Evolutionary conservation across 2,797 vertebrate genomes (phyloP), one percentile per base, ranked within the genome.

Genomic region (Onychomys arenicola): DNA sequence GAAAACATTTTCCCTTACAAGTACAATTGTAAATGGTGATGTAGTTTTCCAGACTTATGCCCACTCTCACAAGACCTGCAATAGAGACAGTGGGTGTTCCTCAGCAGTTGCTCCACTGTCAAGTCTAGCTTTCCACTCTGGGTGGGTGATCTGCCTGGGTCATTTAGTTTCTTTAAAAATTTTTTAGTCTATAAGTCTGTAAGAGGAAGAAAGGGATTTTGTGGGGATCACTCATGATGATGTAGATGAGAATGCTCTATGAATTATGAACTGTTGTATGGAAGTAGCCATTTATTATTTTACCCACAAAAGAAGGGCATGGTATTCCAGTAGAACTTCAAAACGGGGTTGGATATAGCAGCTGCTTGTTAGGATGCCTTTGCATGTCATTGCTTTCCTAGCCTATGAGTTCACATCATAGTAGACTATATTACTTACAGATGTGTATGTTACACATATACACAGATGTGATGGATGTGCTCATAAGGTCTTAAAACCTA

Each of bases 1-100:
- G 90, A 96, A 91, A 92, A 27, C 55, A 75, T 95, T 94, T 94
- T 92, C 61, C 55, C 81, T 81, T 49, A 88, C 90, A 92, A 95
- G 91, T 76, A 76, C 69, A 87, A 78, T 82, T 93, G 63, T 95
- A 82, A 96, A 85, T 96, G 89, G 71, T 85, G 49, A 57, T 90
- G 19, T 93, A 84, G 84, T 43, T 67, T 97, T 97, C 43, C 67
- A 92, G 27, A 37, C 34, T 55, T 52, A 11, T 52, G 49, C 49
- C 49, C 13, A 52, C 49, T 52, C 67, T 32, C 84, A 73, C 83
- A 40, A 84, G 61, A 93, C 77, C 37, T 92, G 67, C 87, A 69
- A 89, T 63, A 14, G 82, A 46, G 85, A 63, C 77, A 12, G 52
- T 61, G 43, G 7, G 23, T 73, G 27, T 32, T 34, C 23, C 27